phyloP scores from a whole-genome alignment of 1,140 invertebrate species.

The Dufourea novaeangliae region DNA sequence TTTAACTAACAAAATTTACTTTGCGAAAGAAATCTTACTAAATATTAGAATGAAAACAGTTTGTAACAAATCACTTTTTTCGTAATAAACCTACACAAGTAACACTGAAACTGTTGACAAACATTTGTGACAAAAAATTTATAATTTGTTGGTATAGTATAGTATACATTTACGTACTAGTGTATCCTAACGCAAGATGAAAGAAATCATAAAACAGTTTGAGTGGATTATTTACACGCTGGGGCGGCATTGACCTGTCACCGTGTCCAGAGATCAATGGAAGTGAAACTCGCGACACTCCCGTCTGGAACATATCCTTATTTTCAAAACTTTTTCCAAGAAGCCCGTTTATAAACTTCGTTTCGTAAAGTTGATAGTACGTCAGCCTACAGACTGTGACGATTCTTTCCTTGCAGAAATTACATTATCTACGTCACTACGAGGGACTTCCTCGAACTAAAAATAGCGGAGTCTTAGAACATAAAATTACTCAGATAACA shows the following conservation, averaged over 20 bases:
- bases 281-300: constrained; percentile 3
- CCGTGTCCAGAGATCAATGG: constrained; percentile 15
- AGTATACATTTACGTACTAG: background rate
- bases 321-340: constrained; percentile 31
- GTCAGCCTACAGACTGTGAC: background rate
- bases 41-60: too few relatives aligned
- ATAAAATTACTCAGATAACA: background rate
- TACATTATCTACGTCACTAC: constrained; percentile 32
- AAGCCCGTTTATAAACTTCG: constrained; percentile 7
- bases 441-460: constrained; percentile 25
- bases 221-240: constrained; percentile 22
- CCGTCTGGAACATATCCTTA: constrained; percentile 38
- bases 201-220: constrained; percentile 7
- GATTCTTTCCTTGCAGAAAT: constrained; percentile 3
- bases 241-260: background rate
- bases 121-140: background rate
- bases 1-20: too few relatives aligned
- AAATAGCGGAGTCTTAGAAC: background rate
- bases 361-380: constrained; percentile 6
- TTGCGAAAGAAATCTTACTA: too few relatives aligned
- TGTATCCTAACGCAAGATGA: background rate
- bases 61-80: too few relatives aligned
- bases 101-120: too few relatives aligned
- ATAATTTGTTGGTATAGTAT: background rate
- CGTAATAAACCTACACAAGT: too few relatives aligned